A percentile compares a stretch with the other conserved stretches of the same genome.
These are phyloP conservation scores for Cephus cinctus DNA, from an alignment of 1,140 invertebrate species.

Conservation along the genomic window DNA sequence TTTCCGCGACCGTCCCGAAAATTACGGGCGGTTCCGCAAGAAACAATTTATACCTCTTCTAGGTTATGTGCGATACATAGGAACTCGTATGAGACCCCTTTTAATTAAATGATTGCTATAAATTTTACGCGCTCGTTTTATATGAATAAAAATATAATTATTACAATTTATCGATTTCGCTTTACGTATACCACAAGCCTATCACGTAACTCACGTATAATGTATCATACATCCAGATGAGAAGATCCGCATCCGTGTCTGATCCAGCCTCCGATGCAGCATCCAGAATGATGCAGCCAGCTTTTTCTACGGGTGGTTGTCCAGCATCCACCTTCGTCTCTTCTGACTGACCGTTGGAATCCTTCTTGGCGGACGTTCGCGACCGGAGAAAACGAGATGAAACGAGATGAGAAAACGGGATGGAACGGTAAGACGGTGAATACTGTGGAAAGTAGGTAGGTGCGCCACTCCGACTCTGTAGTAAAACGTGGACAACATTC, in stretches of 20 bases:
- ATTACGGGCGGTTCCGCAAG: slow-evolving; percentile 19
- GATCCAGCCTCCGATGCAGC: slow-evolving; percentile 12
- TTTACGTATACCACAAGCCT: too few species aligned
- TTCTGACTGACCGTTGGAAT: slow-evolving; percentile 28
- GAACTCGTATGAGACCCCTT: too few species aligned
- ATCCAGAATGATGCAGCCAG: slow-evolving; percentile 18
- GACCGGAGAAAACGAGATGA: too few species aligned
- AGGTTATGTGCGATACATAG: background rate
- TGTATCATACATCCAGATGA: too few species aligned
- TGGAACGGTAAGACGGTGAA: background rate
- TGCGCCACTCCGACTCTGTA: background rate
- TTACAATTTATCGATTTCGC: too few species aligned
- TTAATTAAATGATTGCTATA: too few species aligned
- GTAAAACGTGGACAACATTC: slow-evolving; percentile 14
- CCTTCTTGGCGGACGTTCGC: slow-evolving; percentile 8
- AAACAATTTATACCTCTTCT: background rate
- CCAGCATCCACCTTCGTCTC: slow-evolving; percentile 19
- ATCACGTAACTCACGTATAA: slow-evolving; percentile 43
- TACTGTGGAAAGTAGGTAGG: slow-evolving; percentile 7
- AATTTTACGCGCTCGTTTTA: too few species aligned
- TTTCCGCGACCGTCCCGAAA: slow-evolving; percentile 42
- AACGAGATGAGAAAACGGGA: background rate
- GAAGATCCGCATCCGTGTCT: slow-evolving; percentile 5
- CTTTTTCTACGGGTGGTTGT: slow-evolving; percentile 27
- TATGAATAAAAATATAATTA: too few species aligned